Evolutionary conservation across 2,888 invertebrate species (phyloP), one percentile per base, ranked within the genome.

Genomic region (Tineola bisselliella): DNA sequence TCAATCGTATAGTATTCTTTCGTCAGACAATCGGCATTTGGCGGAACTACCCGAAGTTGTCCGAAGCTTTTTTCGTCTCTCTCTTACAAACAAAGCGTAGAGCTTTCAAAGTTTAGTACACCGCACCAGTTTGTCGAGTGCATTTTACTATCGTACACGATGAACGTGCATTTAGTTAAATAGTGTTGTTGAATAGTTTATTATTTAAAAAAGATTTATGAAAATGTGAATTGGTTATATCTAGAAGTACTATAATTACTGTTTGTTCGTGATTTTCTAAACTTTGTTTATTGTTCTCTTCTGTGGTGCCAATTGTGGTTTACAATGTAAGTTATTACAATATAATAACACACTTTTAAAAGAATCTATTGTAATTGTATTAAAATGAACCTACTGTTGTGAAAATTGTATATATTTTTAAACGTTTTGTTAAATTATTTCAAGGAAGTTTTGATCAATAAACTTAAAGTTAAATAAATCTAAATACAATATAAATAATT

Each of bases 41-140:
- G 72, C 84, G 83, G 74, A 77, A 75, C 66, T 62, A 65, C 65
- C 77, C 86, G 86, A 83, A 67, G 68, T 65, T 64, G 63, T 60
- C 77, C 86, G 86, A 86, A 79, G 73, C 73, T 72, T 76, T 65
- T 67, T 72, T 74, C 63, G 66, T 84, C 84, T 76, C 78, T 64
- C 75, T 84, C 77, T 63, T 73, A 70, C 73, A 68, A 71, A 77
- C 76, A 76, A 80, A 82, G 56, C 25, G 13, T 56, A n/a, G 56
- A 56, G 25, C 30, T 56, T 56, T 18, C 15, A 48, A 48, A 48
- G 48, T 48, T 48, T 48, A 18, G 25, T 48, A 48, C 48, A 25
- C 15, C 10, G n/a, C n/a, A n/a, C n/a, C 48, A 11, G 18, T 48
- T 15, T 25, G 43, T 48, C 15, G 56, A 56, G 48, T 48, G 48